Evolutionary conservation across 2,888 invertebrate species (phyloP).

Genomic region (Odontocerum albicorne): DNA sequence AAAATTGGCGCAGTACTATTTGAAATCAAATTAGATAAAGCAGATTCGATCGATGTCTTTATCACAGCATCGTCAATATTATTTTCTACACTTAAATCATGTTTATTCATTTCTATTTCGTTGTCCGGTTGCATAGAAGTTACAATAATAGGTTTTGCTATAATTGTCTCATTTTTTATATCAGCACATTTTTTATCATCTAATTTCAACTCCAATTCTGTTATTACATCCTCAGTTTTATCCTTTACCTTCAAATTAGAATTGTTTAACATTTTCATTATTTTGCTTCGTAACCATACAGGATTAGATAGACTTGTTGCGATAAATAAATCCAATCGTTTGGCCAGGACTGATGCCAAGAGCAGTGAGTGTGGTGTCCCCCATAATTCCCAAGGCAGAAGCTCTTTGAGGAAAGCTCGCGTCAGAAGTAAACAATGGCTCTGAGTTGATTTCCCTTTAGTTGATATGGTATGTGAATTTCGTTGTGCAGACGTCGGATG

Average conservation of each 20-base stretch:
- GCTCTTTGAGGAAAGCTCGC: conserved; percentile 61
- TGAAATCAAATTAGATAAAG: conserved; percentile 39
- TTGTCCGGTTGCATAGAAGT: too few species aligned
- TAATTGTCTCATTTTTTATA: neutral
- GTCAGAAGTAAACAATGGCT: conserved; percentile 63
- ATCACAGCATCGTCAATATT: conserved; percentile 9
- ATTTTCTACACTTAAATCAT: neutral
- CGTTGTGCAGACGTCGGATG: conserved; percentile 45
- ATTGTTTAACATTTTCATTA: conserved; percentile 38
- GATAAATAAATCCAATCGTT: conserved; percentile 57
- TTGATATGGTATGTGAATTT: conserved; percentile 45
- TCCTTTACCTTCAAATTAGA: too few species aligned
- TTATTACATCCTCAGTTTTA: too few species aligned
- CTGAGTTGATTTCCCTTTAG: conserved; percentile 49
- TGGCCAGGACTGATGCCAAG: conserved; percentile 62
- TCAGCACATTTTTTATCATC: too few species aligned
- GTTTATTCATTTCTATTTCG: too few species aligned
- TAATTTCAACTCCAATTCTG: too few species aligned
- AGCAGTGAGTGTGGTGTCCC: conserved; percentile 67
- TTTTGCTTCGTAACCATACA: conserved; percentile 48
- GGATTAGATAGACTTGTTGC: conserved; percentile 55
- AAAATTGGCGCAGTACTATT: conserved; percentile 41
- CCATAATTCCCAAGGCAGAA: conserved; percentile 68
- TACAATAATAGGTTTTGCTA: too few species aligned
- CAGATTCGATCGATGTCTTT: conserved; percentile 40